phyloP scores from a whole-genome alignment of 2,797 vertebrate genomes.

The Rhinatrema bivittatum region DNA sequence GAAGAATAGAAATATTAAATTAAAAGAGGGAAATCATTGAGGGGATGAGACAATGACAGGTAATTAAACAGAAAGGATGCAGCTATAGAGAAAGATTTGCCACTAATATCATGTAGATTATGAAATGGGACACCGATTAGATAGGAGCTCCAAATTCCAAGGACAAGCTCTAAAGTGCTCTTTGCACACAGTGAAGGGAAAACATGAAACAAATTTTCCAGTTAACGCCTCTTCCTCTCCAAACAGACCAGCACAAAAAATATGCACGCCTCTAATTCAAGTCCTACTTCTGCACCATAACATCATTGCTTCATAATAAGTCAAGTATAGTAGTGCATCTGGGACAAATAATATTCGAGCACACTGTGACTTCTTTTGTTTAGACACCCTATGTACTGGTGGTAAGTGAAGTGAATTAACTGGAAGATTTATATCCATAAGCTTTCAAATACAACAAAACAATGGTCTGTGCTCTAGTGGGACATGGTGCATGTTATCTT shows the following conservation, averaged over 20 bases:
- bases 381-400: slow-evolving; percentile 33
- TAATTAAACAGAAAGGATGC: too few relatives aligned
- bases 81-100: too few relatives aligned
- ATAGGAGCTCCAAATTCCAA: too few relatives aligned
- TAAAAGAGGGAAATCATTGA: too few relatives aligned
- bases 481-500: too few relatives aligned
- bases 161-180: slow-evolving; percentile 12
- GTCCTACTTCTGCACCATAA: slow-evolving; percentile 36
- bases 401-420: slow-evolving; percentile 45
- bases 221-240: slow-evolving; percentile 14
- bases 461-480: slow-evolving; percentile 29
- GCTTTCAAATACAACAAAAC: slow-evolving; percentile 23
- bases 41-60: too few relatives aligned
- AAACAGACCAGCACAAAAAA: slow-evolving; percentile 17
- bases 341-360: slow-evolving; percentile 48
- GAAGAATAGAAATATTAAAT: too few relatives aligned
- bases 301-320: slow-evolving; percentile 29
- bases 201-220: slow-evolving; percentile 41
- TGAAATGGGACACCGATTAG: too few relatives aligned
- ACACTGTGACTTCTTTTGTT: slow-evolving; percentile 43
- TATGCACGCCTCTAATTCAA: slow-evolving; percentile 9
- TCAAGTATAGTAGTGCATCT: slow-evolving; percentile 49
- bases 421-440: slow-evolving; percentile 35
- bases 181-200: slow-evolving; percentile 14
- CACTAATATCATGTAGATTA: too few relatives aligned